Evolutionary conservation across 2,797 vertebrate genomes (phyloP), one percentile per base, ranked within the genome.

Genomic region (Brachymystax lenok): DNA sequence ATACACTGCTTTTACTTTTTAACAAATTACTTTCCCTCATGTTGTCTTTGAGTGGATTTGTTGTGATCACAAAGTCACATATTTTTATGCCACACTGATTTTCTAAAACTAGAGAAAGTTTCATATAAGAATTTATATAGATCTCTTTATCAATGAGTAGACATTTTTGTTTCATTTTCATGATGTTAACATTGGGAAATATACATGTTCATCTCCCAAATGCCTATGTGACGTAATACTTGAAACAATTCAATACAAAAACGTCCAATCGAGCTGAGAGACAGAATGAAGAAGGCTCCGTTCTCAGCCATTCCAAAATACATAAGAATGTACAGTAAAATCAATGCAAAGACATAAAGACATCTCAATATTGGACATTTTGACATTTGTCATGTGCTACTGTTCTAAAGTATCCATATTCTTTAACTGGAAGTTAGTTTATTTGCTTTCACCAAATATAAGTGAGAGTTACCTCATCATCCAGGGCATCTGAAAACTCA

Each of bases 191-290:
- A 68, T 63, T 56, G 19, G 21, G 12, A 63, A 63, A 63, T 63
- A 10, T 63, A 24, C 5, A 27, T 27, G 21, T 63, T 63, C 61
- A 30, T 16, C 81, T 76, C 72, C 64, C 82, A 77, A 17, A 77
- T 74, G 66, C 73, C 69, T 76, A 74, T 78, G 28, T 54, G 77
- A 80, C 74, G 40, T 73, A 87, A 89, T 91, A 94, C 92, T 93
- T 94, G 90, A 94, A 93, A 85, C 76, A 69, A 85, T 84, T 82
- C 82, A 75, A 85, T 84, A 89, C 83, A 86, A 84, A 86, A 76
- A 74, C 74, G 78, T 40, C 51, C 63, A 76, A 51, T 33, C 63
- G 83, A 82, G 71, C 76, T 82, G 67, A 84, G 64, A 83, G 52
- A 30, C 61, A 16, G 72, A 73, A 27, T 21, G 21, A 68, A 28